These are phyloP conservation scores for Darevskia nairensis DNA, from an alignment of 2,797 vertebrate genomes.

Conservation along the genomic window DNA sequence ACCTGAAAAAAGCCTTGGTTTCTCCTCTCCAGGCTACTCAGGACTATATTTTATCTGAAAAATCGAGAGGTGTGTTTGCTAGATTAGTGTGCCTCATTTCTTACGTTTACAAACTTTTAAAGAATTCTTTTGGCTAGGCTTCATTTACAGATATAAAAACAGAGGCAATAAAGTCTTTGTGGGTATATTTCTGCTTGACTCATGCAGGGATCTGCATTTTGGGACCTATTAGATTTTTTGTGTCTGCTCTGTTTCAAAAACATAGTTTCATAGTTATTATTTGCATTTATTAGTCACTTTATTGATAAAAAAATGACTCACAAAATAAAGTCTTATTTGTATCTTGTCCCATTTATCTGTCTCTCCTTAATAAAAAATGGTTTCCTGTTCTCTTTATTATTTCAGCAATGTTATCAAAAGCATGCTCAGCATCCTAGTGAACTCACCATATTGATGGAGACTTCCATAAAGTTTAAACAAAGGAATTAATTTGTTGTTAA, in stretches of 20 bases:
- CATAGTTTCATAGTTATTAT: no score
- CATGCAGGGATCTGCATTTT: neutral
- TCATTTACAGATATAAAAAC: neutral
- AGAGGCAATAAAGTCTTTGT: neutral
- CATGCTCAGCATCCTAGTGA: neutral
- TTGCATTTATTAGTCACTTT: no score
- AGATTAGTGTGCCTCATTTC: neutral
- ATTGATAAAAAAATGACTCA: no score
- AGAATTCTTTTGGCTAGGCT: neutral
- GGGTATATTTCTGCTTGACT: neutral
- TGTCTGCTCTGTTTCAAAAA: neutral
- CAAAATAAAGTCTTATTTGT: neutral
- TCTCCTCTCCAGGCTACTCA: neutral
- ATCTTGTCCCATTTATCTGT: neutral
- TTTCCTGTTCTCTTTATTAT: neutral
- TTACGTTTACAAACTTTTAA: neutral
- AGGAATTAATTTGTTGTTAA: neutral
- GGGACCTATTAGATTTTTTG: neutral
- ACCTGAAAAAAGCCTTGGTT: neutral
- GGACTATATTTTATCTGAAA: conserved; percentile 14
- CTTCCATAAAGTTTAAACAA: neutral
- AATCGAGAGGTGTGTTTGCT: neutral
- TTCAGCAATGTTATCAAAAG: neutral
- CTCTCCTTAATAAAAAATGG: neutral
- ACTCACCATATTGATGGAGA: neutral